A percentile compares a stretch with the other conserved stretches of the same genome.
phyloP scores from a whole-genome alignment of 2,797 vertebrate species.

The Huso huso region DNA sequence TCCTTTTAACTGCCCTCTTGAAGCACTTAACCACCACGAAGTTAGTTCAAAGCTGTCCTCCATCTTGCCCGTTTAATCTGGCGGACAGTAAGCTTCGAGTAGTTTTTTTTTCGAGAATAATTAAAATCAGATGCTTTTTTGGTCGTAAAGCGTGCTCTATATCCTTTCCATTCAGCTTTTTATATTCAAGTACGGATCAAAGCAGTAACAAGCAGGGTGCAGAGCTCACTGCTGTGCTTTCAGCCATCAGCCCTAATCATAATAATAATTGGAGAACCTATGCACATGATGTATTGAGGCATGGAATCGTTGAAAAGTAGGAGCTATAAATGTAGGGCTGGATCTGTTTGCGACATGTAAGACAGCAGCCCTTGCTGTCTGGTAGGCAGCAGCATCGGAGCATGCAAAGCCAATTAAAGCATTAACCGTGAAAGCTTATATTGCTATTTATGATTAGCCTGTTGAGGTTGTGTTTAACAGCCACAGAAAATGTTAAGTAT shows the following conservation, averaged over 20 bases:
- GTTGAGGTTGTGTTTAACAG: background rate
- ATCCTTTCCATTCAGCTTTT: background rate
- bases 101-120: too few relatives aligned
- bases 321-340: too few relatives aligned
- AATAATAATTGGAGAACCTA: conserved; percentile 1
- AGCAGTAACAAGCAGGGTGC: background rate
- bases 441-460: background rate
- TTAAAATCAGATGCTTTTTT: background rate
- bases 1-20: too few relatives aligned
- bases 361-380: background rate
- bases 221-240: background rate
- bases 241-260: conserved; percentile 5
- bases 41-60: too few relatives aligned
- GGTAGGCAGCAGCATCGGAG: background rate
- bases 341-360: too few relatives aligned
- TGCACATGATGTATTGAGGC: too few relatives aligned
- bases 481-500: background rate
- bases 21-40: too few relatives aligned
- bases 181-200: background rate
- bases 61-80: too few relatives aligned
- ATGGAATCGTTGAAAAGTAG: too few relatives aligned
- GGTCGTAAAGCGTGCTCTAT: background rate
- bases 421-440: background rate
- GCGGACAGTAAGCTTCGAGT: too few relatives aligned
- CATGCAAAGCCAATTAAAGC: background rate